Evolutionary conservation across 2,888 invertebrate species (phyloP).

Genomic region (Cenopis cana): DNA sequence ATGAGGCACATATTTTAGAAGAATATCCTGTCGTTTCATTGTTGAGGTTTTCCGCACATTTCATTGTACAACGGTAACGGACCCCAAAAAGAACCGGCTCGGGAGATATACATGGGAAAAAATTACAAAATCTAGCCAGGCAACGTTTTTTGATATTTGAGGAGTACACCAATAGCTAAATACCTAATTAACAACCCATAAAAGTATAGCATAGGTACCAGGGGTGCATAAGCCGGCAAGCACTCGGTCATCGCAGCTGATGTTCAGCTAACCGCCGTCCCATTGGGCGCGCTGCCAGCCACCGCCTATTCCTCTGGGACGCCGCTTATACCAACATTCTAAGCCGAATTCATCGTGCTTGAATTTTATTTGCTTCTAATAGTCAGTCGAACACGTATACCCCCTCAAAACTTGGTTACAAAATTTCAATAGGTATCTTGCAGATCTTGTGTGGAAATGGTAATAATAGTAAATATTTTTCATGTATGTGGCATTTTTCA

Average conservation of each 20-base stretch:
- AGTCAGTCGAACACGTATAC: neutral
- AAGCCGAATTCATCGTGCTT: constrained; percentile 33
- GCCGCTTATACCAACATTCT: constrained; percentile 47
- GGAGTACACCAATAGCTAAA: neutral
- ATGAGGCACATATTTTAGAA: constrained; percentile 35
- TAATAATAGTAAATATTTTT: too few relatives aligned
- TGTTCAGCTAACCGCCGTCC: constrained; percentile 57
- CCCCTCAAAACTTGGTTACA: neutral
- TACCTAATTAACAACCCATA: constrained; percentile 1
- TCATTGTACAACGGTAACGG: neutral
- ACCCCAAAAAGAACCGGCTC: neutral
- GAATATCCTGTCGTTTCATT: constrained; percentile 29
- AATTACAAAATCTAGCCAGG: neutral
- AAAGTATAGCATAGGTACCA: constrained; percentile 11
- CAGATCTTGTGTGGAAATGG: too few relatives aligned
- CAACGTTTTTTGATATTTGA: neutral
- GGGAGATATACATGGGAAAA: too few relatives aligned
- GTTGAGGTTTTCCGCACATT: neutral
- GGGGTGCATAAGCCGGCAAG: constrained; percentile 36
- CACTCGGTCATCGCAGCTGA: constrained; percentile 54
- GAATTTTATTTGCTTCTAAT: neutral
- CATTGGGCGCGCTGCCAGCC: constrained; percentile 63
- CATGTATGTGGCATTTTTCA: too few relatives aligned
- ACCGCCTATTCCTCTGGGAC: constrained; percentile 40
- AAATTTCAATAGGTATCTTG: neutral